Percentiles rank a stretch among this genome's conserved stretches.
Conservation (phyloP, 2,113 vertebrate species). For the Herpailurus yagouaroundi region DNA sequence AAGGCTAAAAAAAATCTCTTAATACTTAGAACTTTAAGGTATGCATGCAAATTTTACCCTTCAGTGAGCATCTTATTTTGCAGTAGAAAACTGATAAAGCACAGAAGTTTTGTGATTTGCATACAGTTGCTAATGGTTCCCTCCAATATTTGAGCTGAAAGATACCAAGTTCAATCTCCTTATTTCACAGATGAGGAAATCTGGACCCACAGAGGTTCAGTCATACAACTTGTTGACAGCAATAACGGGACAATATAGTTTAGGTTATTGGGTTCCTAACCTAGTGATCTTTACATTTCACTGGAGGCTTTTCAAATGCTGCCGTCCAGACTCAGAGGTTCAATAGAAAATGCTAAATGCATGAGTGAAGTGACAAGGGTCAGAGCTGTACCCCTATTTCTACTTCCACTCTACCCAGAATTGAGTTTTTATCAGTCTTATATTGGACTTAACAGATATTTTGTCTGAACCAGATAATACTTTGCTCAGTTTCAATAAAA, state of each 20-base stretch:
- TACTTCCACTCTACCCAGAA: neutral
- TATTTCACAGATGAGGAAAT: conserved; percentile 41
- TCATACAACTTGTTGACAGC: neutral
- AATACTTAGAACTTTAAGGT: conserved; percentile 13
- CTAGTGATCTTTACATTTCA: conserved; percentile 10
- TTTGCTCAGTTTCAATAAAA: conserved; percentile 50
- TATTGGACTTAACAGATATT: neutral
- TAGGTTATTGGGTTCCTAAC: neutral
- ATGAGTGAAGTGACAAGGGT: neutral
- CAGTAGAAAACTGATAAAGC: neutral
- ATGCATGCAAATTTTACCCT: neutral
- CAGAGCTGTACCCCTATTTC: neutral
- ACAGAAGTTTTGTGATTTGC: conserved; percentile 27
- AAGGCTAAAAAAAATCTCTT: neutral
- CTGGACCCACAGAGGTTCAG: neutral
- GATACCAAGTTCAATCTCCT: conserved; percentile 29
- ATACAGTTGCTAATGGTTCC: neutral
- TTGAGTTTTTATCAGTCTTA: conserved; percentile 34
- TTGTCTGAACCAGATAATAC: neutral
- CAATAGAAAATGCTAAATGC: neutral
- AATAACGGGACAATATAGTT: neutral
- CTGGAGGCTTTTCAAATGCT: conserved; percentile 3
- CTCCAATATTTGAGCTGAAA: conserved; percentile 34
- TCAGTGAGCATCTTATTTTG: conserved; percentile 9
- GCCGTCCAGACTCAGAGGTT: neutral